Evolutionary conservation across 2,888 invertebrate species (phyloP).

Genomic region (Disparrhopalites patrizii): DNA sequence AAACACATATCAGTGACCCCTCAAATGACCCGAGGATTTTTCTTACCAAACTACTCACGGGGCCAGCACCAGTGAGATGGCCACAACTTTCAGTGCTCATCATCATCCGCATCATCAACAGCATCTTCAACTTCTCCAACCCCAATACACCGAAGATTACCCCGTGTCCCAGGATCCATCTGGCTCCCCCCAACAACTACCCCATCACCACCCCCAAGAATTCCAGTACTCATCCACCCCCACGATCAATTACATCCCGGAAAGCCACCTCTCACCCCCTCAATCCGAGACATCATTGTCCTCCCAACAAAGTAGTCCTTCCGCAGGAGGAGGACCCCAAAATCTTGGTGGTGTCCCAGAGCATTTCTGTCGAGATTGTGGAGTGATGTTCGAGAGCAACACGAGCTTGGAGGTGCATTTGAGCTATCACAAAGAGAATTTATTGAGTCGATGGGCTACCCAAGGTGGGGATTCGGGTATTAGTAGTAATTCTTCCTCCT

Average conservation of each 20-base stretch:
- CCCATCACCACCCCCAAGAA: constrained; percentile 33
- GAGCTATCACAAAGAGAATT: constrained; percentile 73
- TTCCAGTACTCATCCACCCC: constrained; percentile 22
- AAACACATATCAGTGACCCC: too few relatives aligned
- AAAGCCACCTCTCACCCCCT: constrained; percentile 13
- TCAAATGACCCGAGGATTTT: too few relatives aligned
- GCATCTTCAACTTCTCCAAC: constrained; percentile 41
- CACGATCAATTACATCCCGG: too few relatives aligned
- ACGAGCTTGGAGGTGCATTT: constrained; percentile 74
- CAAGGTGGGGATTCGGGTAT: constrained; percentile 33
- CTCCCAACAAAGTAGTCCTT: not conserved
- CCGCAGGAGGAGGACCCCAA: too few relatives aligned
- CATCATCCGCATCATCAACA: constrained; percentile 49
- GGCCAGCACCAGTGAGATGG: constrained; percentile 59
- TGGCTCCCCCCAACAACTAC: constrained; percentile 32
- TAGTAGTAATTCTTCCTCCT: constrained; percentile 50
- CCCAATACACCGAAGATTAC: too few relatives aligned
- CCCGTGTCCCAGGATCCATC: not conserved
- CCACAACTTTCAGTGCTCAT: constrained; percentile 56
- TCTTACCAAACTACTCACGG: too few relatives aligned
- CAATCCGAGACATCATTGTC: constrained; percentile 17
- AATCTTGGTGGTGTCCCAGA: too few relatives aligned
- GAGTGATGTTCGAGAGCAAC: constrained; percentile 68
- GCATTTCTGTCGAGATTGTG: constrained; percentile 69
- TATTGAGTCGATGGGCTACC: constrained; percentile 69